A percentile compares a stretch with the other conserved stretches of the same genome.
Conservation (phyloP, 1,140 invertebrate species). For the Lasioglossum albipes region DNA sequence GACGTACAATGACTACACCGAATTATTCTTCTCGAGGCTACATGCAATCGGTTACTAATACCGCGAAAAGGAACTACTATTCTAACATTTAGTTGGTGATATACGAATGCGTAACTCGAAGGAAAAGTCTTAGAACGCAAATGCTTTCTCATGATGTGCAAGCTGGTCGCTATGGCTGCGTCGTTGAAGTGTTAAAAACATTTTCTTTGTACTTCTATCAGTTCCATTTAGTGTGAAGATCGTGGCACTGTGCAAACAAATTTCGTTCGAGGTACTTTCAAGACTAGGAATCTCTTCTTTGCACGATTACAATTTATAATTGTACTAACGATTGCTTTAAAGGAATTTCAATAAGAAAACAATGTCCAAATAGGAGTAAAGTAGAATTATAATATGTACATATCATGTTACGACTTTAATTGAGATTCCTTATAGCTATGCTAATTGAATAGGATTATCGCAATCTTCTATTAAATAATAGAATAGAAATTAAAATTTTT, state of each 20-base stretch:
- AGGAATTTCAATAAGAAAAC: too few relatives aligned
- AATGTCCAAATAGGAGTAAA: too few relatives aligned
- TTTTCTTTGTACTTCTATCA: neutral
- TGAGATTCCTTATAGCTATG: too few relatives aligned
- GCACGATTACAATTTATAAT: too few relatives aligned
- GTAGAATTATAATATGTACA: too few relatives aligned
- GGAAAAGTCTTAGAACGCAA: slow-evolving; percentile 22
- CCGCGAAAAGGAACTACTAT: slow-evolving; percentile 22
- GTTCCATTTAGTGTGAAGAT: neutral
- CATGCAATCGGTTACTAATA: slow-evolving; percentile 40
- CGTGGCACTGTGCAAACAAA: neutral
- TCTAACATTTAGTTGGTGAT: slow-evolving; percentile 13
- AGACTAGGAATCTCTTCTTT: slow-evolving; percentile 35
- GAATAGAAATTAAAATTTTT: too few relatives aligned
- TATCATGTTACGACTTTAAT: too few relatives aligned
- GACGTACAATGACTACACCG: slow-evolving; percentile 36
- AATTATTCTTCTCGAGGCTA: slow-evolving; percentile 31
- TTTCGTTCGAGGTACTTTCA: slow-evolving; percentile 15
- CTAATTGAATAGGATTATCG: too few relatives aligned
- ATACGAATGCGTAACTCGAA: slow-evolving; percentile 2
- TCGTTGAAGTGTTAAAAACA: slow-evolving; percentile 41
- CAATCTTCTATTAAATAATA: too few relatives aligned
- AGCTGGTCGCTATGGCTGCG: slow-evolving; percentile 10
- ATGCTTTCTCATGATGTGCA: neutral
- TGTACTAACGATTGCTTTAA: too few relatives aligned